These are phyloP conservation scores for Diabrotica undecimpunctata DNA, from an alignment of 1,140 invertebrate species.

Conservation along the genomic window DNA sequence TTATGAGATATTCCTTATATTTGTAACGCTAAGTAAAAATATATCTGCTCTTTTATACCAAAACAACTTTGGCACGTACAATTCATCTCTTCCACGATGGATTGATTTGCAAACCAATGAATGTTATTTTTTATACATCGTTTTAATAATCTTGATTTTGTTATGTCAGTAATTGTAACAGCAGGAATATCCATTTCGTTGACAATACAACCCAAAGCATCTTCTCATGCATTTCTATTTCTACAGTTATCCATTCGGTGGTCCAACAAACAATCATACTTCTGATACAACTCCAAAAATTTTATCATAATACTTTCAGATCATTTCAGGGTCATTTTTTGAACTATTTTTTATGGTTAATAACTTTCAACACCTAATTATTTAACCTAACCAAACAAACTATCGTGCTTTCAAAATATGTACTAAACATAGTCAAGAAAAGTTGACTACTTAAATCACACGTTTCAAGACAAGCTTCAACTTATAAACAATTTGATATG, in stretches of 20 bases:
- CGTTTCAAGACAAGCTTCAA: not conserved
- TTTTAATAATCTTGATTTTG: slow-evolving; percentile 30
- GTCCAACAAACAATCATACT: slow-evolving; percentile 22
- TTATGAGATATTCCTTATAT: slow-evolving; percentile 20
- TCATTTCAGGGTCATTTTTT: slow-evolving; percentile 21
- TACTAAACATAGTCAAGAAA: not conserved
- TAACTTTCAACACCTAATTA: not conserved
- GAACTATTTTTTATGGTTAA: not conserved
- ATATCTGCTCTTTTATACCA: slow-evolving; percentile 27
- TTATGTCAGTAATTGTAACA: slow-evolving; percentile 25
- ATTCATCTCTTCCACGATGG: slow-evolving; percentile 23
- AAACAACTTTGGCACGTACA: slow-evolving; percentile 28
- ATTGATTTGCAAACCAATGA: slow-evolving; percentile 25
- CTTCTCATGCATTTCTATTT: slow-evolving; percentile 22
- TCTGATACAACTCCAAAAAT: slow-evolving; percentile 20
- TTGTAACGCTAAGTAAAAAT: slow-evolving; percentile 25
- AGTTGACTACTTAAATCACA: not conserved
- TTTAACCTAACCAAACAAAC: not conserved
- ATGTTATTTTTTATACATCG: slow-evolving; percentile 24
- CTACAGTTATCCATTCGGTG: slow-evolving; percentile 23
- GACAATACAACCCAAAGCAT: too few species aligned
- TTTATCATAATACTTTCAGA: slow-evolving; percentile 26
- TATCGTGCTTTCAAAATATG: not conserved
- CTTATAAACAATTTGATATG: not conserved
- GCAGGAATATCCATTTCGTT: slow-evolving; percentile 25